Conservation (phyloP, 2,113 vertebrate genomes). For the Anarrhichthys ocellatus region DNA sequence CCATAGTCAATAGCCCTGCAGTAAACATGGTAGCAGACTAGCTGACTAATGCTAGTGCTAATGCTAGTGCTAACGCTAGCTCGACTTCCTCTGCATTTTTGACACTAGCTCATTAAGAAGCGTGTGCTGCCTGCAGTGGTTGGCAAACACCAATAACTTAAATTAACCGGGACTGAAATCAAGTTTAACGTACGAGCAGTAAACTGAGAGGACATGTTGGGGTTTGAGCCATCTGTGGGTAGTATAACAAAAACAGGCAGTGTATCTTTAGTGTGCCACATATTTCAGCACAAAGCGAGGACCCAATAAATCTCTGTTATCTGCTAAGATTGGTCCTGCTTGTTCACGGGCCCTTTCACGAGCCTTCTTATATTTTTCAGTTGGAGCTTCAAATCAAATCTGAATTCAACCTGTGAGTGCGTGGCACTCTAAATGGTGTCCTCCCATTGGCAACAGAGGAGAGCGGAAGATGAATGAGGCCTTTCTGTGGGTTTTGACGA, state of each 20-base stretch:
- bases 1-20: not conserved
- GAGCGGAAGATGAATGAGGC: conserved; percentile 61
- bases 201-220: not conserved
- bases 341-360: conserved; percentile 22
- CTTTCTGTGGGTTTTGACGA: conserved; percentile 45
- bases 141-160: not conserved
- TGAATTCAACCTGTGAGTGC: conserved; percentile 44
- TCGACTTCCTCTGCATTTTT: no score
- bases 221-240: not conserved
- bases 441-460: conserved; percentile 53
- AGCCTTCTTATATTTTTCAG: conserved; percentile 40
- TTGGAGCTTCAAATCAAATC: conserved; percentile 64
- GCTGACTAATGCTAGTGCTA: not conserved
- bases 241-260: not conserved
- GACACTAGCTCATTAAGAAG: not conserved
- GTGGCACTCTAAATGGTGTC: conserved; percentile 33
- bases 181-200: not conserved
- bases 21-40: not conserved
- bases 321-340: conserved; percentile 20
- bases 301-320: conserved; percentile 61
- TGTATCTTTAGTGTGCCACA: conserved; percentile 26
- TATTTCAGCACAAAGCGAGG: conserved; percentile 19
- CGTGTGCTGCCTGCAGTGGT: not conserved
- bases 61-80: not conserved
- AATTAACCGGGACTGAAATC: not conserved